Conservation (phyloP, 2,888 invertebrate genomes). For the Tipula vernalis region DNA sequence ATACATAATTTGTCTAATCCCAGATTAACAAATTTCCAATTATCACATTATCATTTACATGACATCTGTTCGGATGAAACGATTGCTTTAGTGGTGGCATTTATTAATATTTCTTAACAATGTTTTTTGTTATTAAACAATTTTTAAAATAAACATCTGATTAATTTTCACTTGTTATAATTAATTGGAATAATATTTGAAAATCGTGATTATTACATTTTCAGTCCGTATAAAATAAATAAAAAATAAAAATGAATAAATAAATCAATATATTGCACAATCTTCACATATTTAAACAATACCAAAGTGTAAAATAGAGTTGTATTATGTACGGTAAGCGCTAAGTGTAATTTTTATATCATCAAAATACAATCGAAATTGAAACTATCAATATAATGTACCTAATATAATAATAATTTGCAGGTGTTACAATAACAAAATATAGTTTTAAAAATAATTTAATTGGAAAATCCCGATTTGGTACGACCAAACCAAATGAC, state of each 20-base stretch:
- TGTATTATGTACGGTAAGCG: not conserved
- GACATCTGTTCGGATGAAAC: not conserved
- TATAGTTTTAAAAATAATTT: not conserved
- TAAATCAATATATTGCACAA: not conserved
- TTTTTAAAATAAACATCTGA: not conserved
- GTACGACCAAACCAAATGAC: not conserved
- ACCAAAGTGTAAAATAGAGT: not conserved
- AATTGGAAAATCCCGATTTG: not conserved
- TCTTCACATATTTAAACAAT: not conserved
- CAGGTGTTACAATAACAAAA: not conserved
- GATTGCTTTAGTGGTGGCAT: not conserved
- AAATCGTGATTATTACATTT: not conserved
- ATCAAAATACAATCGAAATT: not conserved
- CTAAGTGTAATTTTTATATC: not conserved
- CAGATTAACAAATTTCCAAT: not conserved
- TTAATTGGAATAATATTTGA: not conserved
- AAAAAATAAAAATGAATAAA: not conserved
- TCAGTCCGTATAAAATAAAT: not conserved
- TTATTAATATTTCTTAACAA: not conserved
- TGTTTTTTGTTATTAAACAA: not conserved
- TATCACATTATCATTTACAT: not conserved
- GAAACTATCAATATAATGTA: not conserved
- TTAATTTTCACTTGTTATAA: not conserved
- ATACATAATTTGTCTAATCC: not conserved
- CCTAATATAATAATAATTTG: not conserved